phyloP scores from a whole-genome alignment of 1,140 invertebrate genomes.

The Myzus persicae region DNA sequence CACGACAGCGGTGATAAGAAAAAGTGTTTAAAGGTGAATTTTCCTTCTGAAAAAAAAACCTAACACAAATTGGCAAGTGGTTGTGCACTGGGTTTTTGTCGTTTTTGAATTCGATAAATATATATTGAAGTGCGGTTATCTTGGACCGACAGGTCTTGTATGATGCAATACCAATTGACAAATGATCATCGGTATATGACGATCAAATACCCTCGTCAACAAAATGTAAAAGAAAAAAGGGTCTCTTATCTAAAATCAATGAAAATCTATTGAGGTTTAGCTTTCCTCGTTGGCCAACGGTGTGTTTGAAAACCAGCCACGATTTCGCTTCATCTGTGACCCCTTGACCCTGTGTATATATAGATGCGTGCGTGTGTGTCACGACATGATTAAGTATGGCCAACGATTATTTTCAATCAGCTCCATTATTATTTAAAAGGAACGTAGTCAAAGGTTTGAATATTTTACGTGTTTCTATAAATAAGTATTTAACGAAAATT shows the following conservation, averaged over 20 bases:
- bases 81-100: background rate
- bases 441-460: background rate
- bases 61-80: background rate
- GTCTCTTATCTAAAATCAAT: slow-evolving; percentile 19
- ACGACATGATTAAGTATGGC: background rate
- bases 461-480: background rate
- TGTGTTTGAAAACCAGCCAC: background rate
- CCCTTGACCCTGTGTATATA: background rate
- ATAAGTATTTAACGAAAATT: background rate
- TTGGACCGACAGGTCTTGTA: slow-evolving; percentile 30
- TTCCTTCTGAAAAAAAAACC: background rate
- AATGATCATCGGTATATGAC: slow-evolving; percentile 13
- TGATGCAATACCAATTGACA: slow-evolving; percentile 30
- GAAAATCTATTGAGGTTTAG: slow-evolving; percentile 17
- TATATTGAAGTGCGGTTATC: slow-evolving; percentile 35
- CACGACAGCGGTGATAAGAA: background rate
- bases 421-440: background rate
- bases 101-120: slow-evolving; percentile 27
- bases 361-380: background rate
- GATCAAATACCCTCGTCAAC: slow-evolving; percentile 30
- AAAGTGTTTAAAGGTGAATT: background rate
- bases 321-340: background rate
- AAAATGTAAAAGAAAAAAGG: slow-evolving; percentile 14
- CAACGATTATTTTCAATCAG: background rate
- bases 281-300: background rate